Evolutionary conservation across 2,888 invertebrate genomes (phyloP), one percentile per base, ranked within the genome.

Genomic region (Antitype chi): DNA sequence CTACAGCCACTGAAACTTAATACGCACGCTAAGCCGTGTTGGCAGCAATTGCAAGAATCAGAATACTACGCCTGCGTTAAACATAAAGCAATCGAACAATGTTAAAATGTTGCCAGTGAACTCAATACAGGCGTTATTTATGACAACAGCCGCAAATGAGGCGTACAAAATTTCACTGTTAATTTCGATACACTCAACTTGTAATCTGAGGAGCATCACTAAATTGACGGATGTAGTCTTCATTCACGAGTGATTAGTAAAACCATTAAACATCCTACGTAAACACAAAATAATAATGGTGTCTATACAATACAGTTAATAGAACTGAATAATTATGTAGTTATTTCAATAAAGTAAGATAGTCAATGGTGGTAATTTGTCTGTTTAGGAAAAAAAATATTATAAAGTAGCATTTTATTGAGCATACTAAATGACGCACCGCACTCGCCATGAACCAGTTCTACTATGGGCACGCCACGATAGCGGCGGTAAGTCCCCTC

Each of bases 111-210:
- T 83, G 85, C 75, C 9, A 52, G n/a, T 68, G 2, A 64, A 47
- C 15, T 75, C 7, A 55, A 13, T 2, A n/a, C n/a, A 86, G 86
- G 85, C 84, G 73, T 81, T 68, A 15, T 66, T 38, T 47, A 20
- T 57, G 15, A 53, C 28, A 28, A 47, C 20, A 53, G 17, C 20
- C 25, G 28, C 23, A 55, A 49, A 55, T 23, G 66, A 57, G 9
- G 52, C 13, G n/a, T 72, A n/a, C 0, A 38, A 20, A n/a, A 59
- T 49, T 49, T 15, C 0, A 28, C 38, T 71, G n/a, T 74, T 53
- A n/a, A 47, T 74, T 70, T 68, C 17, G 7, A 70, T 68, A 78
- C 62, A 73, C 23, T 52, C 15, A 66, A 47, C 4, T 57, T 66
- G 2, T 75, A 69, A 74, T 25, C 55, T 49, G n/a, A 32, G 11